Percentiles rank a stretch among this genome's conserved stretches.
phyloP scores from a whole-genome alignment of 2,888 invertebrate genomes.

The Plemyria rubiginata region DNA sequence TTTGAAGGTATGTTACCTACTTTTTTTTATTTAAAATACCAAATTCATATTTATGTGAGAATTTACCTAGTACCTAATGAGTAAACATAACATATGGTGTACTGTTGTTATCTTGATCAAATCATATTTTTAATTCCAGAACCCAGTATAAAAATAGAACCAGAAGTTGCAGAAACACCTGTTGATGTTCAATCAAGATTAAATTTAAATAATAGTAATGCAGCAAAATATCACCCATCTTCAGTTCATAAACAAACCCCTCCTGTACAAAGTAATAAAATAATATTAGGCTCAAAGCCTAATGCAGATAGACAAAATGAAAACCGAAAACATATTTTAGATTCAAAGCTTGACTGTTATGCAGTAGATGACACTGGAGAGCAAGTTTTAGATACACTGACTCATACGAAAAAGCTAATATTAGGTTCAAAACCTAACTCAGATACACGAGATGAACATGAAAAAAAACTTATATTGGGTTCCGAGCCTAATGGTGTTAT shows the following conservation, averaged over 20 bases:
- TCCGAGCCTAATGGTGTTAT: conserved; percentile 49
- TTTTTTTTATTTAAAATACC: not conserved
- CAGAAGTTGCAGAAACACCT: conserved; percentile 6
- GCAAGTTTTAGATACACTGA: conserved; percentile 43
- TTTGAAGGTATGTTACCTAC: conserved; percentile 57
- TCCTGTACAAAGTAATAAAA: conserved; percentile 49
- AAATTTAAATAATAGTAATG: conserved; percentile 6
- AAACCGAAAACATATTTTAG: conserved; percentile 46
- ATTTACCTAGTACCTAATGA: no score
- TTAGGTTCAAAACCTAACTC: conserved; percentile 56
- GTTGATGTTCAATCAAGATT: conserved; percentile 11
- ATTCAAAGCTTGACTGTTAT: conserved; percentile 49
- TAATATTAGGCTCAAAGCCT: conserved; percentile 64
- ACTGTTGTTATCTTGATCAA: no score
- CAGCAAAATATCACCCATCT: conserved; percentile 3
- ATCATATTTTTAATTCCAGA: conserved; percentile 21
- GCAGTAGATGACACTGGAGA: not conserved
- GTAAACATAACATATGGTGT: no score
- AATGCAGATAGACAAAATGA: conserved; percentile 13
- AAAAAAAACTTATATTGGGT: conserved; percentile 49
- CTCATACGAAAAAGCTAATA: conserved; percentile 36
- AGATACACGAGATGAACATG: conserved; percentile 15
- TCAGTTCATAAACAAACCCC: conserved; percentile 8
- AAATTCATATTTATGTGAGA: no score
- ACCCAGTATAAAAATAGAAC: conserved; percentile 22